phyloP scores from a whole-genome alignment of 2,797 vertebrate species.

The Phylloscopus collybita region DNA sequence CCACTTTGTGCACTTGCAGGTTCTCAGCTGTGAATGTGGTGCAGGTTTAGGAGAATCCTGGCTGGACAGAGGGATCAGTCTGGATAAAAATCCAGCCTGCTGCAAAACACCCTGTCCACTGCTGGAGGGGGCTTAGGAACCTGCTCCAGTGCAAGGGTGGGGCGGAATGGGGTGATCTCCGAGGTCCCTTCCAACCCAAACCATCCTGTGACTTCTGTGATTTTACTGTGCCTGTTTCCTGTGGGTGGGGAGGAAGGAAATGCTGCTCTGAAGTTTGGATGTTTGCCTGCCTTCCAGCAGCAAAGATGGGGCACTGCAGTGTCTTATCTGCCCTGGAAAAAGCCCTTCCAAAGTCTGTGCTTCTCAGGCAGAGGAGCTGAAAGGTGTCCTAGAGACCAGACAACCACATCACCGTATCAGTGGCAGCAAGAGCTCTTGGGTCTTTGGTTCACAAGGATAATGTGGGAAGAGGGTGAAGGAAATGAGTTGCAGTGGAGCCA shows the following conservation, averaged over 20 bases:
- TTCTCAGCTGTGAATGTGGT: not conserved
- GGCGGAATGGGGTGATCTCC: not conserved
- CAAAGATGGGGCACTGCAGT: accelerated
- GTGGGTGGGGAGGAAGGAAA: not conserved
- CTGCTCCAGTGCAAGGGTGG: not conserved
- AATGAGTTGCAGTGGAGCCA: accelerated
- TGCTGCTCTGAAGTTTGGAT: not conserved
- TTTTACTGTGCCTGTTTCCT: not conserved
- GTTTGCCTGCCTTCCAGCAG: not conserved
- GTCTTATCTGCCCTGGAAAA: not conserved
- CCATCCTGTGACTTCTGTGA: accelerated
- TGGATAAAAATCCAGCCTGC: not conserved
- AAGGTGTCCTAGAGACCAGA: too few species aligned
- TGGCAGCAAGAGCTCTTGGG: not conserved
- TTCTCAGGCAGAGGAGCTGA: not conserved
- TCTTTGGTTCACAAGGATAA: too few species aligned
- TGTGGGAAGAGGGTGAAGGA: not conserved
- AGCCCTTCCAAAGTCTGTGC: not conserved
- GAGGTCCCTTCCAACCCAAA: not conserved
- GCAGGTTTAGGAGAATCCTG: not conserved
- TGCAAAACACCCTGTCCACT: accelerated
- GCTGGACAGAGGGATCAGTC: accelerated
- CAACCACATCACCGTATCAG: accelerated
- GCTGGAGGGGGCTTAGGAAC: not conserved
- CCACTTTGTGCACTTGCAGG: accelerated